Percentiles rank a stretch among this genome's conserved stretches.
Evolutionary conservation across 1,140 invertebrate species (phyloP).

Genomic region (Leptinotarsa undecemlineata): DNA sequence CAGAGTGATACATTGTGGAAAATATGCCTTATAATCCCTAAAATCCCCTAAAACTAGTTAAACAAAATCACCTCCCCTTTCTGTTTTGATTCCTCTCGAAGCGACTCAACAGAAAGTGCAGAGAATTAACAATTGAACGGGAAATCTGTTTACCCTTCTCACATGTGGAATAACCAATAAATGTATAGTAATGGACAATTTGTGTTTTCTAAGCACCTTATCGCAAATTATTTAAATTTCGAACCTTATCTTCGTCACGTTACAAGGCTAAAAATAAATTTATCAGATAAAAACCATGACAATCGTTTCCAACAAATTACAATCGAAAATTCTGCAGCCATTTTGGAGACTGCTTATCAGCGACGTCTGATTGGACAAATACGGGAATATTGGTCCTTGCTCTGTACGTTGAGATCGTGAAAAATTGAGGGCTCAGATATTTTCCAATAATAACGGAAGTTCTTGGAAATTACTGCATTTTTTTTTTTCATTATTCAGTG

Average conservation of each 20-base stretch:
- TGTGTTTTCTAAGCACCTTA: background rate
- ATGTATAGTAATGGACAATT: background rate
- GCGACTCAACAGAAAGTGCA: background rate
- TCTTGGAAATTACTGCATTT: too few relatives aligned
- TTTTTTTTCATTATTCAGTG: too few relatives aligned
- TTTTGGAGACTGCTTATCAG: constrained; percentile 12
- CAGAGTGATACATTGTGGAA: too few relatives aligned
- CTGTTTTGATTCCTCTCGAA: constrained; percentile 1
- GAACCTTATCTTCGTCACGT: background rate
- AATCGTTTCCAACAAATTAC: constrained; percentile 1
- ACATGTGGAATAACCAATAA: background rate
- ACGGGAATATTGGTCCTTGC: background rate
- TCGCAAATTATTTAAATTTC: background rate
- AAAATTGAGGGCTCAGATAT: background rate
- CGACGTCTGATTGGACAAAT: background rate
- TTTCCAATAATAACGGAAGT: background rate
- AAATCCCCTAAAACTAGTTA: background rate
- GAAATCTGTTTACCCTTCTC: background rate
- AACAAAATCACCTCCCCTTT: background rate
- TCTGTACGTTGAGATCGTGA: background rate
- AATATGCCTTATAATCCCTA: background rate
- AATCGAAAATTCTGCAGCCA: constrained; percentile 2
- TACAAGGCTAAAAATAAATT: background rate
- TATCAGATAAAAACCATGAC: background rate
- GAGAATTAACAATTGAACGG: background rate